Base-by-base conservation (phyloP, 2,888 invertebrate species). In the Brenthis hecate region DNA sequence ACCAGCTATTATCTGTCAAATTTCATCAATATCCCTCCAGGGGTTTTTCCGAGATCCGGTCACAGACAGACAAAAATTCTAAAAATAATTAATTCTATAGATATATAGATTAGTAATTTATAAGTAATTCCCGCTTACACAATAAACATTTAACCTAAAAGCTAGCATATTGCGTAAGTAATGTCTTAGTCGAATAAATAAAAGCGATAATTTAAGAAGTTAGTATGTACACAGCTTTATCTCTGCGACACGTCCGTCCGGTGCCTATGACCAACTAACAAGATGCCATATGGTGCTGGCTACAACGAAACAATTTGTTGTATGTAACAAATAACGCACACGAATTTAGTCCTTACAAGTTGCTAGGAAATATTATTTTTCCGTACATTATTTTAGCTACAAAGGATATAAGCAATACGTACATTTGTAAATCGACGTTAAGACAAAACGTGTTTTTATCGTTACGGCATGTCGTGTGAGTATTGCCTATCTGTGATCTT, bases 251-350 rank as follows among this genome's bases (percentile, higher is more conserved):
- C 77, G 82, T 85, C 79, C 83, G 80, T 84, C 82, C 84, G 66
- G 66, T 81, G 80, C 72, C 79, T 81, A 80, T 81, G 82, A 82
- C 80, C 79, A 77, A 81, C 83, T 81, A 84, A 81, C 82, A 80
- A 78, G 83, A 81, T 78, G 80, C 88, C 89, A 88, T 89, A 89
- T 89, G 89, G 88, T 80, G 72, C 70, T 62, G 78, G 80, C 79
- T 74, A 74, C 80, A 69, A 55, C 50, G 61, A 50, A 64, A 80
- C 80, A 85, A 85, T 84, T 86, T 83, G 83, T 82, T 74, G 78
- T 78, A n/a, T 43, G 54, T 58, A 63, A 23, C 23, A 65, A 53
- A 56, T 32, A 55, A 77, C 78, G 71, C 63, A 72, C 62, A 72
- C 72, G 76, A 71, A 79, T 78, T 75, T 82, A 78, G 78, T 77